Evolutionary conservation across 2,888 invertebrate genomes (phyloP), one percentile per base, ranked within the genome.

Genomic region (Ichneumoninae sp.): DNA sequence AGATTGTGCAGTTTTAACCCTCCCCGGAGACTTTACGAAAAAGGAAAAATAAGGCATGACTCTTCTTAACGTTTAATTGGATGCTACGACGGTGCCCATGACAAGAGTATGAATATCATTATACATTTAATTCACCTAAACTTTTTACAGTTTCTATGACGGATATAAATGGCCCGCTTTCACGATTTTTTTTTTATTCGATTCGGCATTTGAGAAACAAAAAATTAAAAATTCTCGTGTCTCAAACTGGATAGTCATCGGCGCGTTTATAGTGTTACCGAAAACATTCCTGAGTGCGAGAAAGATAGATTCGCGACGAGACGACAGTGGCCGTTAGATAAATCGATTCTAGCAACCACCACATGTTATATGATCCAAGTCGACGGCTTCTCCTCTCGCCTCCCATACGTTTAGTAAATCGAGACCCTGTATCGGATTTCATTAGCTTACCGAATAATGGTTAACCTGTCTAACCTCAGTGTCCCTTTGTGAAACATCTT

Each of bases 31-130:
- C 68, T 47, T n/a, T 2, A 52, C 30, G 33, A 70, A 26, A 47
- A 19, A 16, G 22, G 26, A 22, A 47, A 47, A 19, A 73, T 8
- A 68, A 22, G 16, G 36, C 30, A 52, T 16, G 26, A 40, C 65
- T 44, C 63, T 60, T 57, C 71, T 10, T 54, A 87, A 87, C 76
- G 82, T 87, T 90, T 88, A 90, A 90, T 89, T 89, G 89, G 87
- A 57, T 79, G 86, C 82, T 81, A 79, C 87, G 76, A 85, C 83
- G 63, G 10, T 69, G 85, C 68, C 66, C 16, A 16, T 22, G 82
- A 44, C 65, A 81, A 84, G 87, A 85, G 83, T 85, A 84, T 71
- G 86, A 88, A 88, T 85, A 85, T 69, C 69, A 57, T 65, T 81
- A 85, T 88, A 87, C 89, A 90, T 90, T 87, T 84, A 86, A 88